Evolutionary conservation across 2,797 vertebrate genomes (phyloP), one percentile per base, ranked within the genome.

Genomic region (Rhinatrema bivittatum): DNA sequence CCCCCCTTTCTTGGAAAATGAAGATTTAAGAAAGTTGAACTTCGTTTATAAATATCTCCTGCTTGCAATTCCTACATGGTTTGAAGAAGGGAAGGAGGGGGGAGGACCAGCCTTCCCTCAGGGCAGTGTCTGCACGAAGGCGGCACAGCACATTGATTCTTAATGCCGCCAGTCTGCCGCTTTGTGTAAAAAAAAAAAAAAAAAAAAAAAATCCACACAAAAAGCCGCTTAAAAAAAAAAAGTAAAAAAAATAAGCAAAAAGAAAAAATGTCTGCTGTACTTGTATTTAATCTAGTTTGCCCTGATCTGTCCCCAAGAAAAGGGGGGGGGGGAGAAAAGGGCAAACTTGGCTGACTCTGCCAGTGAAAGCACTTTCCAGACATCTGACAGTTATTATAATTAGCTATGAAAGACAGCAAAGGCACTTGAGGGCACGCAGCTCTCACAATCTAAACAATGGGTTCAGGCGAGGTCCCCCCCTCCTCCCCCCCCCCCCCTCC

Each of bases 311-410:
- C 65, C 68, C 65, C 48, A 58, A 53, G 51, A 56, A 50, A 66
- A 72, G 70, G 68, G 49, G n/a, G n/a, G n/a, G n/a, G n/a, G n/a
- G n/a, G n/a, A n/a, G n/a, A n/a, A n/a, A 66, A 72, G 70, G 68
- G 49, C 62, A 86, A 93, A 93, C 86, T 84, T 77, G 79, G 71
- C 48, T 76, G 82, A 90, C 84, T 85, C 66, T 28, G 58, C 72
- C 68, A 72, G 59, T 74, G 74, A 71, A 72, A 68, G 56, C 64
- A 65, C 39, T 83, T 79, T 71, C 62, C 76, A 78, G 81, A 82
- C 87, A 78, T 84, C 84, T 84, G 84, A 81, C 84, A 88, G 79
- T 82, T 86, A 81, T 76, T 78, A 81, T 79, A 87, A 87, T 89
- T 76, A 82, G 72, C 65, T 53, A 47, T 62, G 65, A 71, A 71